Evolutionary conservation across 2,888 invertebrate species (phyloP).

Genomic region (Trachelus iudaicus): DNA sequence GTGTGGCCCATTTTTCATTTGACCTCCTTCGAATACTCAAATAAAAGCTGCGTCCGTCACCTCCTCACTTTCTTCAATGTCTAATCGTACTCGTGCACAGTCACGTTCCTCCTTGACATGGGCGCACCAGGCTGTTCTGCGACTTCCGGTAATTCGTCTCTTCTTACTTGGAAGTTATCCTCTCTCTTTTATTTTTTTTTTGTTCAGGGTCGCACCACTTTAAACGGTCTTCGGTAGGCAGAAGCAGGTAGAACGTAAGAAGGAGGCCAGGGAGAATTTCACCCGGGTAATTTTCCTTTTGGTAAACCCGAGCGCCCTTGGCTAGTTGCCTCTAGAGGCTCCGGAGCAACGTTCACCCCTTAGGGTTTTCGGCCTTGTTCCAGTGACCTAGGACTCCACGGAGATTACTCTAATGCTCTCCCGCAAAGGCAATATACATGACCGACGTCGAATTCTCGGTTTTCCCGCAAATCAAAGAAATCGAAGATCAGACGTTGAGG

Average conservation of each 20-base stretch:
- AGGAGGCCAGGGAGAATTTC: neutral
- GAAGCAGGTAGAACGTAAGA: neutral
- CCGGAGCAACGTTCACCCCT: neutral
- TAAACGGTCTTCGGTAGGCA: neutral
- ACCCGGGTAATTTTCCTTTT: neutral
- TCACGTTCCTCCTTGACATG: constrained; percentile 6
- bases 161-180: neutral
- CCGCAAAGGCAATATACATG: neutral
- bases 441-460: neutral
- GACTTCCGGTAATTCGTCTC: constrained; percentile 10
- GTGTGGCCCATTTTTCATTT: constrained; percentile 5
- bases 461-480: neutral
- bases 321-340: neutral
- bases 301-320: neutral
- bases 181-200: neutral
- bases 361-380: neutral
- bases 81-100: neutral
- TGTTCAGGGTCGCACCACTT: neutral
- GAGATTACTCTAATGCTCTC: neutral
- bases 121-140: constrained; percentile 8
- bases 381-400: neutral
- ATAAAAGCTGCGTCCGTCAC: neutral
- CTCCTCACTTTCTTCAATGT: neutral
- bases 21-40: neutral
- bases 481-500: neutral